These are phyloP conservation scores for Stenodera caucasica DNA, from an alignment of 2,888 invertebrate genomes.

Conservation along the genomic window DNA sequence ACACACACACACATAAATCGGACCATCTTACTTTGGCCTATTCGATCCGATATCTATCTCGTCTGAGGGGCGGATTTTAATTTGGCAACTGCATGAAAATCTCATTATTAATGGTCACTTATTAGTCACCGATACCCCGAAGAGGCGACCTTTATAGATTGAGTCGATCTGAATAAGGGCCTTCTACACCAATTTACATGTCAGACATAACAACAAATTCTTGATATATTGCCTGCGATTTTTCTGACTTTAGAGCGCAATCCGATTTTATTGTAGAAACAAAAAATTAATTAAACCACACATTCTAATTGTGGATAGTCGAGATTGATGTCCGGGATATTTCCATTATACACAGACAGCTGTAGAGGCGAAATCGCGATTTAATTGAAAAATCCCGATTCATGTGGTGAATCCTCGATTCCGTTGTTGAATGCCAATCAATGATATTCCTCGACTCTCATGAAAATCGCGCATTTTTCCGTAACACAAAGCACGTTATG, in stretches of 20 bases:
- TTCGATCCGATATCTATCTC: neutral
- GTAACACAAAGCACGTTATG: constrained; percentile 46
- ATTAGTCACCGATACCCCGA: constrained; percentile 36
- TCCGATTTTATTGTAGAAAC: neutral
- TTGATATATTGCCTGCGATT: neutral
- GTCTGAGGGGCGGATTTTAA: constrained; percentile 49
- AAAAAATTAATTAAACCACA: neutral
- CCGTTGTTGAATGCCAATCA: constrained; percentile 53
- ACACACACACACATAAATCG: constrained; percentile 38
- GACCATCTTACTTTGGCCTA: constrained; percentile 22
- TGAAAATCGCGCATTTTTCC: constrained; percentile 41
- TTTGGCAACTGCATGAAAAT: constrained; percentile 52
- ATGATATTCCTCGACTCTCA: constrained; percentile 38
- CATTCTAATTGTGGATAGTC: too few relatives aligned
- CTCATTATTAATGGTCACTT: constrained; percentile 49
- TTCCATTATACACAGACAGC: constrained; percentile 36
- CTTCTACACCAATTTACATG: constrained; percentile 15
- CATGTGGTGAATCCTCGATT: too few relatives aligned
- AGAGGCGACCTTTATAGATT: constrained; percentile 17
- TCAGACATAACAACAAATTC: neutral
- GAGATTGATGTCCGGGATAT: too few relatives aligned
- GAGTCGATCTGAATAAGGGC: constrained; percentile 1
- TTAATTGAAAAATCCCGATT: constrained; percentile 58
- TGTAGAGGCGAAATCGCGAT: constrained; percentile 54
- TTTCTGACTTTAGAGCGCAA: neutral